Percentiles rank a stretch among this genome's conserved stretches.
Conservation (phyloP, 2,888 invertebrate genomes). For the Euclidia mi region DNA sequence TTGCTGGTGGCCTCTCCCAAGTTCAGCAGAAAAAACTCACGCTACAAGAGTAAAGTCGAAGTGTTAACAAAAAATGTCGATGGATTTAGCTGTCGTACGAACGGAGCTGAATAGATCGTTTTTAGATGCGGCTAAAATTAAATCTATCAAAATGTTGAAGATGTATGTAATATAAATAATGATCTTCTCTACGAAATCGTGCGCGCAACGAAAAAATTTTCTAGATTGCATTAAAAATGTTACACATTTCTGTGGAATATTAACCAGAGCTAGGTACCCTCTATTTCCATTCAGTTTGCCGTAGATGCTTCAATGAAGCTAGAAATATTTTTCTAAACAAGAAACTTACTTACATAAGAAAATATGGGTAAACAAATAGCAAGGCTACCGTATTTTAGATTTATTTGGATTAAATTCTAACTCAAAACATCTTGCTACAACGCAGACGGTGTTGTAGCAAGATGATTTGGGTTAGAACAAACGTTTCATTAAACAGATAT, state of each 20-base stretch:
- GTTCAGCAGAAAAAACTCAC: conserved; percentile 2
- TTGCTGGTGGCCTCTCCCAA: conserved; percentile 8
- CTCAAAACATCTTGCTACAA: too few species aligned
- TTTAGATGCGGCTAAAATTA: conserved; percentile 14
- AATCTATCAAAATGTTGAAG: conserved; percentile 8
- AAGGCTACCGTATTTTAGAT: conserved; percentile 21
- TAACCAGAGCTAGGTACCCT: conserved; percentile 12
- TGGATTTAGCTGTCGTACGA: conserved; percentile 46
- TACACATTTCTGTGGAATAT: conserved; percentile 10
- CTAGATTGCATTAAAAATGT: conserved; percentile 7
- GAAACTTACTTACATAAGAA: conserved; percentile 36
- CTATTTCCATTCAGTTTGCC: conserved; percentile 27
- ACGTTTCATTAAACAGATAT: conserved; percentile 27
- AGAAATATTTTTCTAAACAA: conserved; percentile 16
- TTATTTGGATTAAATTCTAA: too few species aligned
- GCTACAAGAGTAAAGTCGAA: background rate
- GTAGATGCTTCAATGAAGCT: conserved; percentile 26
- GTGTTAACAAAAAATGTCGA: conserved; percentile 9
- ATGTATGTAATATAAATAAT: conserved; percentile 11
- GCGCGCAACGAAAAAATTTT: conserved; percentile 4
- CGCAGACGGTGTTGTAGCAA: conserved; percentile 25
- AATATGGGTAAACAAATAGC: conserved; percentile 28
- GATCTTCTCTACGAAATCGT: background rate
- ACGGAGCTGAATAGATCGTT: conserved; percentile 4
- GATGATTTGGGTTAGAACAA: conserved; percentile 10